A percentile compares a stretch with the other conserved stretches of the same genome.
Conservation (phyloP, 1,140 invertebrate genomes). For the Cotesia glomerata region DNA sequence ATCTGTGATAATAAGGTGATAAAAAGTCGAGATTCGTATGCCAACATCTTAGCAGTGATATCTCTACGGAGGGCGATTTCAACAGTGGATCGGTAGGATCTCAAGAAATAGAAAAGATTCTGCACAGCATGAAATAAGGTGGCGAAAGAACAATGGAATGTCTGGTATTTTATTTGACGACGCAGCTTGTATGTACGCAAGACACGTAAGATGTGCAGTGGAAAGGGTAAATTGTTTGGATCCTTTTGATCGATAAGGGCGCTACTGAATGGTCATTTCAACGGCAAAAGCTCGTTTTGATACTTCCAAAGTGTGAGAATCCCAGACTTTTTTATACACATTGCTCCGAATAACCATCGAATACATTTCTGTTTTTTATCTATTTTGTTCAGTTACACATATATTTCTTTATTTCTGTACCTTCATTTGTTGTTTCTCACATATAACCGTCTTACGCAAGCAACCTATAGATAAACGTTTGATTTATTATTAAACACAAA, state of each 20-base stretch:
- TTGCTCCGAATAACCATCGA: slow-evolving; percentile 21
- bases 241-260: slow-evolving; percentile 44
- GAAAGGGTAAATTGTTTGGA: slow-evolving; percentile 14
- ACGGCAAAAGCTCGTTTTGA: slow-evolving; percentile 1
- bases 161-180: slow-evolving; percentile 4
- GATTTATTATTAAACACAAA: slow-evolving; percentile 4
- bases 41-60: too few species aligned
- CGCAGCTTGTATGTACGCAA: slow-evolving; percentile 5
- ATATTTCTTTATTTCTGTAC: slow-evolving; percentile 14
- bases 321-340: background rate
- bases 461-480: slow-evolving; percentile 15
- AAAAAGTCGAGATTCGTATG: too few species aligned
- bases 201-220: slow-evolving; percentile 32
- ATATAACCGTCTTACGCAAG: background rate
- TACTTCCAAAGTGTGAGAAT: background rate
- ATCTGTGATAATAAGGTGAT: too few species aligned
- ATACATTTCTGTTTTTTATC: slow-evolving; percentile 30
- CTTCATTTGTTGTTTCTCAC: slow-evolving; percentile 10
- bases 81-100: background rate
- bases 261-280: slow-evolving; percentile 32
- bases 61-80: background rate
- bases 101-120: background rate
- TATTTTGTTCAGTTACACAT: slow-evolving; percentile 35
- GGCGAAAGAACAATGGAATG: slow-evolving; percentile 1
- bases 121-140: background rate